Evolutionary conservation across 2,113 vertebrate species (phyloP), one percentile per base, ranked within the genome.

Genomic region (Rostratula benghalensis): DNA sequence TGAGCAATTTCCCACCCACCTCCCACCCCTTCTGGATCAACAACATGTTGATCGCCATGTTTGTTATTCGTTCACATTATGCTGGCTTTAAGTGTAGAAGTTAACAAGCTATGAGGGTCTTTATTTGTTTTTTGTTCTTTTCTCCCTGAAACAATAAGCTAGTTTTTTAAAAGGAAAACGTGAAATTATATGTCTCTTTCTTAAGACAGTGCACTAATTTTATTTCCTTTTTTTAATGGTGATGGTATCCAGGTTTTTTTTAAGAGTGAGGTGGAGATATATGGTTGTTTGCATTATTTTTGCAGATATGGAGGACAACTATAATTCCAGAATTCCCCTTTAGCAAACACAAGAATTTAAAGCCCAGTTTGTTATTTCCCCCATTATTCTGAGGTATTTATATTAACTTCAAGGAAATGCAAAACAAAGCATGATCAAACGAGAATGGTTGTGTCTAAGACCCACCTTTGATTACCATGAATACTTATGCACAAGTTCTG

Each of bases 181-280:
- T 57, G 11, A 56, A 61, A 5, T 43, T 70, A 19, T 10, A 16
- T 5, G 1, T n/a, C 14, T 61, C 10, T 39, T 30, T 70, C 46
- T 33, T 31, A 51, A 18, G 33, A 73, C 11, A 73, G 25, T 0
- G 0, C 8, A 12, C 10, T 60, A 31, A 43, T 75, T 76, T 76
- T 60, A 80, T 77, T 84, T 76, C 7, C 19, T 70, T 67, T 43
- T 6, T 61, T 79, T 75, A 48, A 78, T 13, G 21, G 9, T 24
- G 6, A 48, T 39, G 5, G 9, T 3, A 73, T 54, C 33, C 11
- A 20, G 16, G 6, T 43, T 45, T 45, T 6, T 23, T 45, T 81
- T 37, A 25, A 24, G 0, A 28, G 7, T 64, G 2, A 6, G 8
- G 3, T 28, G 15, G 11, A 6, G 4, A 3, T 76, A 7, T 45